A percentile compares a stretch with the other conserved stretches of the same genome.
phyloP scores from a whole-genome alignment of 2,888 invertebrate species.

The Caenorhabditis drosophilae region DNA sequence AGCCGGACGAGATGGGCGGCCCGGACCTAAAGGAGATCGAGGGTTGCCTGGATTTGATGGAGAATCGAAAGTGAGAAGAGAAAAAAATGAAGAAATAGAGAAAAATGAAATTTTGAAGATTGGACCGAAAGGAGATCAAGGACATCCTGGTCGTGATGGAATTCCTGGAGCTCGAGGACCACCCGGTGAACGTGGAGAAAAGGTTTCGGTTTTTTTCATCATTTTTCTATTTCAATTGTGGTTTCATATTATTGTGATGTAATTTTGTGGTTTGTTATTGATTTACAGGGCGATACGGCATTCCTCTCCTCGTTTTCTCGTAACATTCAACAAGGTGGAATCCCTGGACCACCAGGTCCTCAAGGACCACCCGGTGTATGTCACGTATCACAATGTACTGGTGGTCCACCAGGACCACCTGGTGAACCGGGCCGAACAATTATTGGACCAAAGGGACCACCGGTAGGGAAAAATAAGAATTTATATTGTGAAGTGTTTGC shows the following conservation, averaged over 20 bases:
- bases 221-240: background rate
- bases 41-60: conserved; percentile 68
- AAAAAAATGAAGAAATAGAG: too few species aligned
- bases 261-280: too few species aligned
- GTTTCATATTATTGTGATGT: background rate
- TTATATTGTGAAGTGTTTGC: background rate
- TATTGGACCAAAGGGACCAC: conserved; percentile 43
- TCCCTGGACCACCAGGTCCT: conserved; percentile 24
- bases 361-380: conserved; percentile 40
- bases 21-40: conserved; percentile 61
- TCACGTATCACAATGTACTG: too few species aligned
- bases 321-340: conserved; percentile 12
- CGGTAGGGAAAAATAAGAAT: conserved; percentile 32
- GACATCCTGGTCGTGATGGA: conserved; percentile 61
- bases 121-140: conserved; percentile 66
- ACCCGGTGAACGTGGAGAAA: conserved; percentile 59
- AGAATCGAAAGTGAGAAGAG: too few species aligned
- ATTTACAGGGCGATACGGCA: conserved; percentile 33
- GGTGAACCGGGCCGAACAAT: conserved; percentile 33
- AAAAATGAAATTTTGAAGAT: too few species aligned
- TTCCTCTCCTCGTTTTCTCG: conserved; percentile 28
- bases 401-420: conserved; percentile 28
- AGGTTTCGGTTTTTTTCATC: conserved; percentile 40
- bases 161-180: conserved; percentile 57
- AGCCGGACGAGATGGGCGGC: conserved; percentile 48